Conservation (phyloP, 1,140 invertebrate genomes). For the Lasaia peninsularis region DNA sequence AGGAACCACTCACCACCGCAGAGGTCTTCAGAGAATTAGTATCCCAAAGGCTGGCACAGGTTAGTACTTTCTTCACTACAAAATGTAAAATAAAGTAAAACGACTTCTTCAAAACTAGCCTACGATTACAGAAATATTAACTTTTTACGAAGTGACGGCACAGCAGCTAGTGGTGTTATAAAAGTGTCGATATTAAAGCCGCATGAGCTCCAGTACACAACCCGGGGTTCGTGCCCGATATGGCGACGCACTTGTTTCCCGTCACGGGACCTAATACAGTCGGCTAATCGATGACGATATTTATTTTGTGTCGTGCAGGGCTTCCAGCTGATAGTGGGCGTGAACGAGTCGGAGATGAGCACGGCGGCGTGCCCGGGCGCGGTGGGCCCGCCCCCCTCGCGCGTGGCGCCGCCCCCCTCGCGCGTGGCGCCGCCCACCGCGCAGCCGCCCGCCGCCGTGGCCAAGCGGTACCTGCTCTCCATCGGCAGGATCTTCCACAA, state of each 20-base stretch:
- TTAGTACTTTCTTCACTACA: conserved; percentile 43
- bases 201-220: too few relatives aligned
- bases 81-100: too few relatives aligned
- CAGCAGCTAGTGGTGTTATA: too few relatives aligned
- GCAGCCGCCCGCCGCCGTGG: conserved; percentile 64
- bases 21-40: conserved; percentile 95
- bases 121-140: too few relatives aligned
- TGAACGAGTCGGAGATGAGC: conserved; percentile 62
- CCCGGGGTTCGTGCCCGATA: too few relatives aligned
- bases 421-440: conserved; percentile 66
- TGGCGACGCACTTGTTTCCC: too few relatives aligned
- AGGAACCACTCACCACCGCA: conserved; percentile 87
- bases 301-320: too few relatives aligned
- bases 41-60: conserved; percentile 93
- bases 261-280: too few relatives aligned
- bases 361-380: conserved; percentile 24
- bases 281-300: too few relatives aligned
- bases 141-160: too few relatives aligned
- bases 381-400: conserved; percentile 37
- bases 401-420: conserved; percentile 67
- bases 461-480: conserved; percentile 89
- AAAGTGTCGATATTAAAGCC: too few relatives aligned
- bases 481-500: conserved; percentile 97
- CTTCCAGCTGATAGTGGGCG: conserved; percentile 89
- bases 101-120: too few relatives aligned